phyloP scores from a whole-genome alignment of 2,113 vertebrate species.

The Alosa alosa region DNA sequence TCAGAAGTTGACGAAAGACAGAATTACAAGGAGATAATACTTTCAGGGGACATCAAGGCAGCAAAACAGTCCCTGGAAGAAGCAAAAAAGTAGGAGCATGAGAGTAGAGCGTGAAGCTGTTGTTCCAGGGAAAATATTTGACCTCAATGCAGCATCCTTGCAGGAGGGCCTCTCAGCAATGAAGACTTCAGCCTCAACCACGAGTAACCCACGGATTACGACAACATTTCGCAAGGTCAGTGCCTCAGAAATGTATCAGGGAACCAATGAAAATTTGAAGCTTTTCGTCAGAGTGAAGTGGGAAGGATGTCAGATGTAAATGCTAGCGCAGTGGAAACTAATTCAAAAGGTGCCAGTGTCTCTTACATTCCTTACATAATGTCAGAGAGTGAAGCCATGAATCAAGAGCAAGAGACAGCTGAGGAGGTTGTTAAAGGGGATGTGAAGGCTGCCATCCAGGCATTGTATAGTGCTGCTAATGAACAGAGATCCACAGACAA shows the following conservation, averaged over 20 bases:
- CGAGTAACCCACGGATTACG: conserved; percentile 63
- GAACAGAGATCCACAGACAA: conserved; percentile 81
- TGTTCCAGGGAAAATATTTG: conserved; percentile 73
- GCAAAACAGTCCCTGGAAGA: conserved; percentile 83
- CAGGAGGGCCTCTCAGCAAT: conserved; percentile 69
- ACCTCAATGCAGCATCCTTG: conserved; percentile 57
- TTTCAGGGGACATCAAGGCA: conserved; percentile 82
- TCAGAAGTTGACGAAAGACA: conserved; percentile 58
- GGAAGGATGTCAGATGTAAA: conserved; percentile 69
- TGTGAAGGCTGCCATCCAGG: conserved; percentile 83
- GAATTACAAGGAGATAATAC: conserved; percentile 79
- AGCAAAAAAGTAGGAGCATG: conserved; percentile 84
- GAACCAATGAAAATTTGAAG: conserved; percentile 59
- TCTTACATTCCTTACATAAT: conserved; percentile 60
- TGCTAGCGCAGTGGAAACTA: conserved; percentile 71
- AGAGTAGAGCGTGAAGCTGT: conserved; percentile 78
- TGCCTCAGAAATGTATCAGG: conserved; percentile 74
- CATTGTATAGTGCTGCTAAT: conserved; percentile 77
- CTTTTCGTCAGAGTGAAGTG: conserved; percentile 63
- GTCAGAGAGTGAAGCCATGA: conserved; percentile 72
- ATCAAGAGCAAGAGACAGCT: conserved; percentile 72
- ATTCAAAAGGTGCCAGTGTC: conserved; percentile 63
- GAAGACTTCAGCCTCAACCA: conserved; percentile 65
- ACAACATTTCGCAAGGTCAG: conserved; percentile 88
- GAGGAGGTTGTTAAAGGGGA: conserved; percentile 74